Base-by-base conservation (phyloP, 2,888 invertebrate species). In the Himalopsyche tibetana region DNA sequence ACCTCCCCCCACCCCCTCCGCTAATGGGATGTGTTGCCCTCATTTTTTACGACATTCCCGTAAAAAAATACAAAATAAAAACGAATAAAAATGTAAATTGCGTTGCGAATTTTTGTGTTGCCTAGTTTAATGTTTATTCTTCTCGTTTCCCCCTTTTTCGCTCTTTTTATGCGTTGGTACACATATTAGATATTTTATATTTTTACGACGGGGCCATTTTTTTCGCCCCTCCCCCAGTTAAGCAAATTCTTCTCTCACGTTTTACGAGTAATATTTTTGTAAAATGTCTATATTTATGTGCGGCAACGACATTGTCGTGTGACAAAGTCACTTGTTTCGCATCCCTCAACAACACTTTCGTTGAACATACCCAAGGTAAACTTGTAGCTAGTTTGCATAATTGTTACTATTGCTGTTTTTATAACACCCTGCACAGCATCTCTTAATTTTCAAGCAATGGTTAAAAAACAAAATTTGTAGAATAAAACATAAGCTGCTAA, bases 11-110 rank as follows among this genome's bases (percentile, higher is more conserved):
- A 81, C 69, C 84, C 84, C 86, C 81, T 81, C 11, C 87, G 87
- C 88, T 89, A 89, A 88, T 88, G 88, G 88, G 88, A 88, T 88
- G 88, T 88, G 88, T 88, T 88, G 88, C 88, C 88, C 87, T 88
- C 88, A 88, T 88, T 88, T 88, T 88, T 88, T 88, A 88, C 88
- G 88, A 88, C 88, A 87, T 88, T 88, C 88, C 87, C 88, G 88
- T 88, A 88, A 88, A 88, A 88, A 88, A 88, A 87, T 88, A 88
- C 88, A 88, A 88, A 88, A 88, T 88, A 88, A 88, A 88, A 88
- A 88, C 88, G 88, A 88, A 88, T 88, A 88, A 88, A 88, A 88
- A 88, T 88, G 88, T 88, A 88, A 88, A 88, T 88, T 88, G 88
- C 88, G 88, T 87, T 87, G 88, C 88, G 88, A 88, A 88, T 88